Evolutionary conservation across 2,888 invertebrate genomes (phyloP).

Genomic region (Lepidochrysops patricia): DNA sequence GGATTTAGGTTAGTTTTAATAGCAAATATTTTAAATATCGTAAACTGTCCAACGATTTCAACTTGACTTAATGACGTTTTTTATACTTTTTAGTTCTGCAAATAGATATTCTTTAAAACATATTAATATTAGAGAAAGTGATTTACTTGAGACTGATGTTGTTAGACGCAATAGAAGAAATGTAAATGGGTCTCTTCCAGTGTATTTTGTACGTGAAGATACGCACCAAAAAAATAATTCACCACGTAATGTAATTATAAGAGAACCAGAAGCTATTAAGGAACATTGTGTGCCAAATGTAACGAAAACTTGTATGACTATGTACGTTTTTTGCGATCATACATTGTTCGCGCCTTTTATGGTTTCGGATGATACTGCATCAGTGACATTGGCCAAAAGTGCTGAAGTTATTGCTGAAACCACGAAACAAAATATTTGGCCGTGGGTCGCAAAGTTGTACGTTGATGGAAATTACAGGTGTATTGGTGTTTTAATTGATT

Average conservation of each 20-base stretch:
- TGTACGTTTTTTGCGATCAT: conserved; percentile 72
- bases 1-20: conserved; percentile 75
- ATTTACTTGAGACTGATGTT: conserved; percentile 28
- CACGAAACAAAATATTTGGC: conserved; percentile 56
- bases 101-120: conserved; percentile 53
- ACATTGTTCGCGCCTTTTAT: conserved; percentile 51
- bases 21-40: neutral
- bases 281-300: conserved; percentile 61
- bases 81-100: conserved; percentile 42
- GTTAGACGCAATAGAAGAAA: conserved; percentile 39
- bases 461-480: conserved; percentile 81
- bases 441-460: conserved; percentile 84
- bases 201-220: conserved; percentile 46
- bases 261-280: conserved; percentile 52
- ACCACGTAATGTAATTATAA: conserved; percentile 39
- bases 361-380: conserved; percentile 29
- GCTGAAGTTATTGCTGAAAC: conserved; percentile 29
- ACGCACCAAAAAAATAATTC: conserved; percentile 28
- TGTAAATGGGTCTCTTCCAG: conserved; percentile 31
- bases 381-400: conserved; percentile 32
- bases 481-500: conserved; percentile 79
- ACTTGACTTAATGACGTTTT: neutral
- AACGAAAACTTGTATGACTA: conserved; percentile 66
- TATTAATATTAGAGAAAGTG: conserved; percentile 47
- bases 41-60: no score